Percentiles rank a stretch among this genome's conserved stretches.
phyloP scores from a whole-genome alignment of 2,113 vertebrate species.

The Podocnemis expansa region DNA sequence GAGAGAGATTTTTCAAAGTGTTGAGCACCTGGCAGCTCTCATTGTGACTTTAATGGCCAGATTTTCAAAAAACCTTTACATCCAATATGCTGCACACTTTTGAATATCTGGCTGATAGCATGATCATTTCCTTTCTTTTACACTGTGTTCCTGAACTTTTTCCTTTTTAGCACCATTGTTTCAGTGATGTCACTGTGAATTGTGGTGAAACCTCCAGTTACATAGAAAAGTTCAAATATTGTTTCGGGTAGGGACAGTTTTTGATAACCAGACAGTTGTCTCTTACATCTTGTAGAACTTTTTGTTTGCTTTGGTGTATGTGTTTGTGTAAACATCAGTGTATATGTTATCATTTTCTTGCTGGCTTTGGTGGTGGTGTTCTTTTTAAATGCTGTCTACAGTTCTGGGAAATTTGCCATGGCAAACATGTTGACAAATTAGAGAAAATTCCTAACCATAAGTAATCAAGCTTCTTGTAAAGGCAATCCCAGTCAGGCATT shows the following conservation, averaged over 20 bases:
- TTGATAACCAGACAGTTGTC: neutral
- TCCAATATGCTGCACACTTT: neutral
- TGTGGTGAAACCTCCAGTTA: neutral
- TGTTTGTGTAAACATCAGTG: no score
- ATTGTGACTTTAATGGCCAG: neutral
- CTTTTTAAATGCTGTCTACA: neutral
- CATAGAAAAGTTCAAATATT: neutral
- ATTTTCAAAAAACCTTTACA: neutral
- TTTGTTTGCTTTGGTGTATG: no score
- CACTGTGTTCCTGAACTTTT: neutral
- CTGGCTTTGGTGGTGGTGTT: no score
- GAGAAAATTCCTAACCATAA: neutral
- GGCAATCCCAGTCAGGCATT: neutral
- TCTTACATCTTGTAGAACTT: no score
- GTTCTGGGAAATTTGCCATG: neutral
- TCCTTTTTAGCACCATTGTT: neutral
- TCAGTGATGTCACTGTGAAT: neutral
- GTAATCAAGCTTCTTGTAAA: neutral
- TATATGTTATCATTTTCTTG: no score
- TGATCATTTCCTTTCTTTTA: neutral
- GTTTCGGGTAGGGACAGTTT: neutral
- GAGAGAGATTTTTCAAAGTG: neutral
- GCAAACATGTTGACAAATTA: conserved; percentile 15
- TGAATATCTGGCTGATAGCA: neutral
- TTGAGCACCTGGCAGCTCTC: neutral